These are phyloP conservation scores for Drosophila malerkotliana DNA, from an alignment of 1,140 invertebrate species.

Conservation along the genomic window DNA sequence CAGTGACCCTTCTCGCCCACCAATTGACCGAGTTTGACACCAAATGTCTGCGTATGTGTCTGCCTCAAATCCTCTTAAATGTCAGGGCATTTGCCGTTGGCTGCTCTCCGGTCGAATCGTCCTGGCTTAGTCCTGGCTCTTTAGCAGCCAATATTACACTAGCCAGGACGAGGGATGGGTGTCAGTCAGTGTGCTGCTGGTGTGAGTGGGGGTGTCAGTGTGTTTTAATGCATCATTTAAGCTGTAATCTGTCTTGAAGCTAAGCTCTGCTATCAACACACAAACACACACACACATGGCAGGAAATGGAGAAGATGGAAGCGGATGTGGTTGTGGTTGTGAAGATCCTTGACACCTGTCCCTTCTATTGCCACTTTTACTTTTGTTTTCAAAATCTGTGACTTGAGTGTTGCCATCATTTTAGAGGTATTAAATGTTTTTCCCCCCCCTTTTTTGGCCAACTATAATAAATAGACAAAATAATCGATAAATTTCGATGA, in stretches of 20 bases:
- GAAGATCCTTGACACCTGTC: slow-evolving; percentile 15
- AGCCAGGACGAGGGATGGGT: slow-evolving; percentile 4
- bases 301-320: slow-evolving; percentile 17
- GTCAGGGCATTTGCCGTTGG: slow-evolving; percentile 47
- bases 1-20: neutral
- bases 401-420: slow-evolving; percentile 6
- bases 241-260: slow-evolving; percentile 60
- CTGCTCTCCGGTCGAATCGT: slow-evolving; percentile 25
- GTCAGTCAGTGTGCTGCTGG: neutral
- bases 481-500: no score
- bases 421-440: slow-evolving; percentile 22
- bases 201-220: slow-evolving; percentile 28
- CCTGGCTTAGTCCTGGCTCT: slow-evolving; percentile 51
- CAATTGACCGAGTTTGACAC: slow-evolving; percentile 35
- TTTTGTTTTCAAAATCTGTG: neutral
- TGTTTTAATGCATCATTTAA: slow-evolving; percentile 67
- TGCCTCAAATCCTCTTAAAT: slow-evolving; percentile 51
- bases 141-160: slow-evolving; percentile 61
- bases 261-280: slow-evolving; percentile 58
- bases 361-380: neutral
- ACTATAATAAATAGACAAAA: no score
- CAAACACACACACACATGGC: slow-evolving; percentile 36
- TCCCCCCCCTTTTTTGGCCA: no score
- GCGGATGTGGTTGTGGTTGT: slow-evolving; percentile 2
- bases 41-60: slow-evolving; percentile 10